A percentile compares a stretch with the other conserved stretches of the same genome.
Evolutionary conservation across 2,113 vertebrate species (phyloP).

Genomic region (Redunca redunca): DNA sequence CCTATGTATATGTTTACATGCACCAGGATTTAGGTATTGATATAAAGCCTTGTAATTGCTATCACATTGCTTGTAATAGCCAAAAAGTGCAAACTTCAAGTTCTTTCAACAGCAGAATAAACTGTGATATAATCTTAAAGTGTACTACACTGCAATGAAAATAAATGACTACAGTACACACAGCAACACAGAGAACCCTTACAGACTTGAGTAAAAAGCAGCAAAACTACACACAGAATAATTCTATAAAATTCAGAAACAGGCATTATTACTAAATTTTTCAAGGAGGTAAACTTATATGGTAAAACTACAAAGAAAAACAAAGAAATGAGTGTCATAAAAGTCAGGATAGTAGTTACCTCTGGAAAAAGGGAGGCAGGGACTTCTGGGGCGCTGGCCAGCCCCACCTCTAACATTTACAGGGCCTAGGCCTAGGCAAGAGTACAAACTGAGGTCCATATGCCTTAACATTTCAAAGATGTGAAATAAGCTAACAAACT

Average conservation of each 20-base stretch:
- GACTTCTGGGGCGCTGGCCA: not conserved
- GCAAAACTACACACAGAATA: conserved; percentile 10
- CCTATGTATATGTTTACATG: not conserved
- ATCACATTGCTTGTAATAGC: not conserved
- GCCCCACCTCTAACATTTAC: not conserved
- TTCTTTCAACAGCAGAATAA: not conserved
- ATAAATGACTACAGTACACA: not conserved
- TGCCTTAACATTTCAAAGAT: not conserved
- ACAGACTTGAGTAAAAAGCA: not conserved
- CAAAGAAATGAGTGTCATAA: not conserved
- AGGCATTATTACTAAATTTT: not conserved
- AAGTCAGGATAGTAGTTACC: not conserved
- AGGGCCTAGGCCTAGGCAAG: not conserved
- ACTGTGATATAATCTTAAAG: not conserved
- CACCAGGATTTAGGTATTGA: not conserved
- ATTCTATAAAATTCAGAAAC: conserved; percentile 28
- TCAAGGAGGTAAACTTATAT: not conserved
- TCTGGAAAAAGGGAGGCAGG: not conserved
- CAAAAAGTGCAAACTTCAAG: not conserved
- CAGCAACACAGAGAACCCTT: not conserved
- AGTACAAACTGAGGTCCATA: not conserved
- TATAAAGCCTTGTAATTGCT: not conserved
- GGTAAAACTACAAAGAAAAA: conserved; percentile 26
- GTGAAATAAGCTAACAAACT: conserved; percentile 1
- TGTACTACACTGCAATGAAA: not conserved